A percentile compares a stretch with the other conserved stretches of the same genome.
phyloP scores from a whole-genome alignment of 1,140 invertebrate genomes.

The Tenebrio molitor region DNA sequence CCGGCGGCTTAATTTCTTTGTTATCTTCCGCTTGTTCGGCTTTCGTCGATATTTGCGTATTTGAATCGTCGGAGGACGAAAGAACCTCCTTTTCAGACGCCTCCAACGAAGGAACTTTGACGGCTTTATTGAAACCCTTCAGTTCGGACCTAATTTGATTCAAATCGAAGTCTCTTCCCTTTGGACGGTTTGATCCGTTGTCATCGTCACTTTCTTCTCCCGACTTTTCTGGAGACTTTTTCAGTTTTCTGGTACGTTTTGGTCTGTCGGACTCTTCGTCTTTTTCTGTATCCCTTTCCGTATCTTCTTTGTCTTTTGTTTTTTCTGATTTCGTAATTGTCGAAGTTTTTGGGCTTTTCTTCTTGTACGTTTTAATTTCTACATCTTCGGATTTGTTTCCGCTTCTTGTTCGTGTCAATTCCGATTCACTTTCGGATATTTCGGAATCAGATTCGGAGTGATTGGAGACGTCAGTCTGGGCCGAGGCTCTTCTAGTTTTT shows the following conservation, averaged over 20 bases:
- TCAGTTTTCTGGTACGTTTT: constrained; percentile 58
- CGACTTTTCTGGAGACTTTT: constrained; percentile 59
- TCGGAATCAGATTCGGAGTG: constrained; percentile 73
- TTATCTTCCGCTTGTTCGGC: constrained; percentile 61
- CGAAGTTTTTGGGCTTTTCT: constrained; percentile 46
- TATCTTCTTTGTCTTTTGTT: constrained; percentile 62
- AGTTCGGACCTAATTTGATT: constrained; percentile 87
- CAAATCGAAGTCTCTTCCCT: constrained; percentile 83
- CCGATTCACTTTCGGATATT: constrained; percentile 63
- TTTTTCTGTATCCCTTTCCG: constrained; percentile 65
- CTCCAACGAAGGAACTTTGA: constrained; percentile 66
- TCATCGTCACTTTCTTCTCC: constrained; percentile 63
- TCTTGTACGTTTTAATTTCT: constrained; percentile 56
- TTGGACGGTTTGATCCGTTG: constrained; percentile 63
- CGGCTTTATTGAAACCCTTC: constrained; percentile 80
- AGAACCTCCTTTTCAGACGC: constrained; percentile 63
- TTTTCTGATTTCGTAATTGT: constrained; percentile 59
- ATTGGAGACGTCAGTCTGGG: constrained; percentile 72
- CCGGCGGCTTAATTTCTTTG: constrained; percentile 53
- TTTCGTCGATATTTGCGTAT: constrained; percentile 59
- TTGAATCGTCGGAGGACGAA: constrained; percentile 64
- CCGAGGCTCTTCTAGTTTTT: constrained; percentile 68
- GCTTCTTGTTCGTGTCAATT: constrained; percentile 60
- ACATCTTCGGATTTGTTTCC: constrained; percentile 65
- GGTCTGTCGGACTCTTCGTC: constrained; percentile 62